Evolutionary conservation across 2,888 invertebrate genomes (phyloP), one percentile per base, ranked within the genome.

Genomic region (Cactoblastis cactorum): DNA sequence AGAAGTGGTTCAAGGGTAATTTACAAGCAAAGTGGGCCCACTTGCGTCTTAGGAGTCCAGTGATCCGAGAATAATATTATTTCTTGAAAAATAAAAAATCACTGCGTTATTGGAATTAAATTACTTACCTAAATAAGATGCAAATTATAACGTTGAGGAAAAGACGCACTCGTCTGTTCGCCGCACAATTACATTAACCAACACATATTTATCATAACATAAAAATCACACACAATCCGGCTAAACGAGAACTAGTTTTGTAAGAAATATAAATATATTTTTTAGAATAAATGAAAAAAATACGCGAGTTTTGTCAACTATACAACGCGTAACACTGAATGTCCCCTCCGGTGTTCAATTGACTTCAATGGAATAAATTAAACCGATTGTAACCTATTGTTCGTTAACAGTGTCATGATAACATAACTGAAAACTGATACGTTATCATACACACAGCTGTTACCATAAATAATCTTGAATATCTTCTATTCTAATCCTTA

Each of bases 281-380:
- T 18, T 17, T 3, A 38, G 15, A 11, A 43, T 12, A 43, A 28
- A 43, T 28, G 38, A 8, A n/a, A n/a, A n/a, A n/a, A 18, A 45
- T 41, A 62, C 57, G 58, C 78, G 70, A 63, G 68, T 57, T 22
- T 39, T 59, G 56, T 51, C 54, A 53, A 53, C 56, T 53, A 56
- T 54, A 55, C 62, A 56, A 57, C 56, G 59, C 59, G 59, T 59
- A 51, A 56, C 49, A 78, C 76, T 77, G 67, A 50, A 56, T 62
- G 60, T 59, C 51, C 53, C 54, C 59, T 28, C 56, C 57, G 55
- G 61, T 54, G 55, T 57, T 61, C 80, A 85, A 87, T 87, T 87
- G 88, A 73, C 72, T 84, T 80, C 80, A 86, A 86, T 87, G 62
- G 80, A 82, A 82, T 86, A 77, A n/a, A 79, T 80, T 77, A 72